Evolutionary conservation across 2,888 invertebrate genomes (phyloP).

Genomic region (Ceriagrion tenellum): DNA sequence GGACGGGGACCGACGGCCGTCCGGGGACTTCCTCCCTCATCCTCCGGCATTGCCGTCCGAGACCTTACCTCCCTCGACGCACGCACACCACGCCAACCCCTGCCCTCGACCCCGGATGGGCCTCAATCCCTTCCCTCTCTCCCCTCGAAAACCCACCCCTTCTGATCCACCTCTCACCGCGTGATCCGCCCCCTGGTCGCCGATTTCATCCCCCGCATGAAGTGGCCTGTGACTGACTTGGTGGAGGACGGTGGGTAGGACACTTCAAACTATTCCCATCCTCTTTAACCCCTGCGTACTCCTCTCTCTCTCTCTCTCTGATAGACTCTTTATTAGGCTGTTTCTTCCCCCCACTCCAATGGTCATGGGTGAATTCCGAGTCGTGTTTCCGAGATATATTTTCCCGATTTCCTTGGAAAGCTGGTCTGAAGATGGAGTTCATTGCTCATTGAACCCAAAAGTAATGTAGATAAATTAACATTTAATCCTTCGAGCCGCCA

Average conservation of each 20-base stretch:
- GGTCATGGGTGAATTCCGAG: too few species aligned
- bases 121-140: background rate
- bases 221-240: conserved; percentile 4
- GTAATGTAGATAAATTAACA: too few species aligned
- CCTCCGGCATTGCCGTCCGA: background rate
- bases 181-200: background rate
- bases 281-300: background rate
- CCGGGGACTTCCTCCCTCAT: background rate
- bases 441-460: too few species aligned
- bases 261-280: too few species aligned
- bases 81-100: background rate
- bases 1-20: background rate
- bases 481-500: too few species aligned
- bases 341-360: too few species aligned
- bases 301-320: background rate
- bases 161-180: background rate
- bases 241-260: background rate
- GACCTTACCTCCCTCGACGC: background rate
- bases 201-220: conserved; percentile 46
- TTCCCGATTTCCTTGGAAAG: too few species aligned
- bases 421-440: too few species aligned
- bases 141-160: background rate
- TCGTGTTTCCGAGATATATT: too few species aligned
- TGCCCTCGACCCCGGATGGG: background rate
- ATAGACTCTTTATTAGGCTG: background rate